These are phyloP conservation scores for Conus canariensis DNA, from an alignment of 2,888 invertebrate species.

Conservation along the genomic window DNA sequence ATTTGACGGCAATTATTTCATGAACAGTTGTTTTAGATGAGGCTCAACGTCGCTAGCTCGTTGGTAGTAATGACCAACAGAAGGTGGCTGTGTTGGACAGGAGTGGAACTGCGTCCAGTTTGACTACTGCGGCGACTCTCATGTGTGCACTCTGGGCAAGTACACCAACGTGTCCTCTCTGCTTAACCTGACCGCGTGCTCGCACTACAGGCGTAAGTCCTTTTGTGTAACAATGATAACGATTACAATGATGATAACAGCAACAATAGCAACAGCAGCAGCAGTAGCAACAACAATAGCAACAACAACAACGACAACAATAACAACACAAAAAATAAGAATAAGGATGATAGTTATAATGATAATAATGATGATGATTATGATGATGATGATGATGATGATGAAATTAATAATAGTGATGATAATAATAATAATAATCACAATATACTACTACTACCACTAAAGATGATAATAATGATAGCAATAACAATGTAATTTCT, in stretches of 20 bases:
- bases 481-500: no score
- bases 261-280: background rate
- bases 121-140: slow-evolving; percentile 59
- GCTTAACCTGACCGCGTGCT: slow-evolving; percentile 51
- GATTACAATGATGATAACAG: background rate
- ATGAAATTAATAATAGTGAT: no score
- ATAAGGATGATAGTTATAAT: background rate
- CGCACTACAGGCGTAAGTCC: slow-evolving; percentile 64
- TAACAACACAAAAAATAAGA: background rate
- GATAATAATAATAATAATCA: no score
- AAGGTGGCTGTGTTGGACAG: background rate
- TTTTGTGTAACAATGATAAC: no score
- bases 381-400: no score
- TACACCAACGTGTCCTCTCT: slow-evolving; percentile 51
- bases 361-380: no score
- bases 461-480: no score
- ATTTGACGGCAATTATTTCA: no score
- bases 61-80: no score
- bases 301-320: background rate
- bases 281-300: background rate
- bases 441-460: no score
- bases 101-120: slow-evolving; percentile 64
- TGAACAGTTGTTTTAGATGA: no score
- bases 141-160: slow-evolving; percentile 60
- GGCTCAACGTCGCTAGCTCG: no score